These are phyloP conservation scores for Polydrusus pterygomalis DNA, from an alignment of 2,888 invertebrate genomes.

Conservation along the genomic window DNA sequence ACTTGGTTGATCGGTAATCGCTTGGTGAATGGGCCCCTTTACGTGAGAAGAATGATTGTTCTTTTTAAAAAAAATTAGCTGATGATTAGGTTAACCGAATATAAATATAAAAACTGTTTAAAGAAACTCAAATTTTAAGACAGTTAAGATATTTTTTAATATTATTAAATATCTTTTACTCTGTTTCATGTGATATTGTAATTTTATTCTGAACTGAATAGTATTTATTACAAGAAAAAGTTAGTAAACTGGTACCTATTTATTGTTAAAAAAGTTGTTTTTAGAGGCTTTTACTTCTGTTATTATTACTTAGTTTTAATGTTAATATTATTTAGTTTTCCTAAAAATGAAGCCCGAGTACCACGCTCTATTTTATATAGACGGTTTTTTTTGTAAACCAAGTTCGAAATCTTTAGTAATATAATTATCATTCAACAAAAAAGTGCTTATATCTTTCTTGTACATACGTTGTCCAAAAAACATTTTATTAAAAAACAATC, in stretches of 20 bases:
- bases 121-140: too few species aligned
- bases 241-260: not conserved
- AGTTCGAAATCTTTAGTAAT: conserved; percentile 9
- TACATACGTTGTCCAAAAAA: not conserved
- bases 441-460: too few species aligned
- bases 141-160: too few species aligned
- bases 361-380: conserved; percentile 11
- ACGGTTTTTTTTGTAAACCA: conserved; percentile 10
- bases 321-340: conserved; percentile 3
- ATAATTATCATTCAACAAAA: conserved; percentile 11
- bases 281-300: not conserved
- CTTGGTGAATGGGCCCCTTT: too few species aligned
- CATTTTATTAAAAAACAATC: too few species aligned
- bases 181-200: conserved; percentile 8
- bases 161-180: not conserved
- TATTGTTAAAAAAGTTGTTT: not conserved
- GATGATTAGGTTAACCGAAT: too few species aligned
- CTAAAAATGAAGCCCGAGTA: conserved; percentile 13
- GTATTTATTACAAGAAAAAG: not conserved
- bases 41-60: too few species aligned
- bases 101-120: not conserved
- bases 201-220: conserved; percentile 4
- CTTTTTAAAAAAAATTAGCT: too few species aligned
- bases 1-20: too few species aligned
- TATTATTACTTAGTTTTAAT: not conserved